Evolutionary conservation across 2,797 vertebrate genomes (phyloP).

Genomic region (Gallinago solitaria): DNA sequence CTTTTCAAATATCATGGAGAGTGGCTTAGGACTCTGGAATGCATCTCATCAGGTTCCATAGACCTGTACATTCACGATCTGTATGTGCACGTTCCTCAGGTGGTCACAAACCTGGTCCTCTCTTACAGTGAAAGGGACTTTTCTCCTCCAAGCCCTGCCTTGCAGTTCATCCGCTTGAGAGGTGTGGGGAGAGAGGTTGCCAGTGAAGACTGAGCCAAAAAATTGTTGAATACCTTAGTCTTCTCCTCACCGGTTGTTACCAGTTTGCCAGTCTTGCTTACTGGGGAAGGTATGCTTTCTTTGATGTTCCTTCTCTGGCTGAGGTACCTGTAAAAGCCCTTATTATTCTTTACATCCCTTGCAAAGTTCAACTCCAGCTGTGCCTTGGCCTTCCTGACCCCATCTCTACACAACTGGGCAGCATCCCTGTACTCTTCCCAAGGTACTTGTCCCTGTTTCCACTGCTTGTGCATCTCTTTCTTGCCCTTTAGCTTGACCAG

Average conservation of each 20-base stretch:
- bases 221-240: neutral
- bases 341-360: neutral
- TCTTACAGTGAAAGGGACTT: neutral
- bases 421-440: neutral
- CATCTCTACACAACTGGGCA: neutral
- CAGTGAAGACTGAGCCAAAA: neutral
- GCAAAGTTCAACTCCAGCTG: neutral
- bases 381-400: neutral
- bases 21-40: neutral
- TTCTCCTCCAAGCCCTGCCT: neutral
- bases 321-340: neutral
- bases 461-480: neutral
- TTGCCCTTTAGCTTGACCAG: neutral
- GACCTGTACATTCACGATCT: neutral
- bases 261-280: neutral
- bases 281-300: neutral
- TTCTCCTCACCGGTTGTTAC: neutral
- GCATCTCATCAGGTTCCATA: neutral
- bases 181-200: neutral
- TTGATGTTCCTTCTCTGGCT: neutral
- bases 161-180: neutral
- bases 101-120: neutral
- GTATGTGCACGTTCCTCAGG: neutral
- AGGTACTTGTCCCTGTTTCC: neutral
- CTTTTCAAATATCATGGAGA: neutral